Evolutionary conservation across 1,140 invertebrate species (phyloP), one percentile per base, ranked within the genome.

Genomic region (Drosophila saltans): DNA sequence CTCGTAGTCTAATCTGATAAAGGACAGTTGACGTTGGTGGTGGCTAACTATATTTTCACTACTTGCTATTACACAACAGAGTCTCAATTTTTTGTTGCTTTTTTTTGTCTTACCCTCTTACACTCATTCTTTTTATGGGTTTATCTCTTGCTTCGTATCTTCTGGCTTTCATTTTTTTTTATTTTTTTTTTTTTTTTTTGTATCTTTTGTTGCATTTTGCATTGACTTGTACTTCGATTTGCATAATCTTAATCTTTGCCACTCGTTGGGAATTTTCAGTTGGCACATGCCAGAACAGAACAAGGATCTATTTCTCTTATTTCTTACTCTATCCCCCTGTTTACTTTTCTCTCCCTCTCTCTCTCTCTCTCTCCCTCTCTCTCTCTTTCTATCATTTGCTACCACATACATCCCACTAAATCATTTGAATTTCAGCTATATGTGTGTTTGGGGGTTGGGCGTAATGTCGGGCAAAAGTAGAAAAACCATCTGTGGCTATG

Each of bases 211-310:
- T 84, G 81, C 81, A 84, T 84, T 84, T 80, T 84, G 81, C 81
- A 80, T 84, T 75, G 45, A 24, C 45, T 82, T 80, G 74, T 85
- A 78, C 74, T 75, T 78, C 66, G 78, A 85, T 85, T 85, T 85
- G 81, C 81, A 85, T 85, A 85, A 85, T 85, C 81, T 80, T 78
- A 85, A 85, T 76, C 77, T 78, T 85, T 69, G 85, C 78, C 81
- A 85, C 81, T 85, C 71, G 71, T 82, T 77, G 45, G 68, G 78
- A 75, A 84, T 66, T 77, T 66, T 48, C 52, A 57, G 52, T 52
- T 52, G 45, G 45, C 21, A 52, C 45, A 52, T 52, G 45, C 45
- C 45, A 52, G 16, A 16, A 52, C 45, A 52, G 21, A 52, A 26
- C 45, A 4, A 9, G 45, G 45, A 52, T 52, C 45, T 52, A 52